Conservation (phyloP, 2,113 vertebrate species). For the Oenanthe oenanthe region DNA sequence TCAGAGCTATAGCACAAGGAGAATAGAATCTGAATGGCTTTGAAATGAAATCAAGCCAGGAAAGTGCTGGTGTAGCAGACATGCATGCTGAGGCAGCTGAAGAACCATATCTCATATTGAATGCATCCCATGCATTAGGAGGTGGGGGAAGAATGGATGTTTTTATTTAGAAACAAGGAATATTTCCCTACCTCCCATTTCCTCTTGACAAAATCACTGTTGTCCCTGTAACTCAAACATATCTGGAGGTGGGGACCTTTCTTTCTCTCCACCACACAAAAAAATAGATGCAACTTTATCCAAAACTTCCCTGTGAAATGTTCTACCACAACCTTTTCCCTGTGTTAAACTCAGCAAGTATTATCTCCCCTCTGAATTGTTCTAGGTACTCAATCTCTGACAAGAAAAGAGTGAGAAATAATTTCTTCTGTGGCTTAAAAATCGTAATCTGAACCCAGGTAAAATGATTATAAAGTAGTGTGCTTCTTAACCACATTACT, state of each 20-base stretch:
- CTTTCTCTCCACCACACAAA: not conserved
- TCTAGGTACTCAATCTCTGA: not conserved
- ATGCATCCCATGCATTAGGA: not conserved
- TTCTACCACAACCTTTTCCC: not conserved
- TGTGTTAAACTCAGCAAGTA: not conserved
- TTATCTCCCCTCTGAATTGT: not conserved
- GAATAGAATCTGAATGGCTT: not conserved
- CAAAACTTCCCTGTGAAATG: not conserved
- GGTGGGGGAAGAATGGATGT: fast-evolving
- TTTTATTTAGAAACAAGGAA: not conserved
- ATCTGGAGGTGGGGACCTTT: not conserved
- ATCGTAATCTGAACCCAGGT: not conserved
- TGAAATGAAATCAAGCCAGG: not conserved
- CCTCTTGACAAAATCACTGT: not conserved
- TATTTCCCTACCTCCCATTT: not conserved
- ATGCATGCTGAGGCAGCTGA: not conserved
- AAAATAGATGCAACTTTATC: not conserved
- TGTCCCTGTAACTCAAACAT: not conserved
- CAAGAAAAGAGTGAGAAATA: not conserved
- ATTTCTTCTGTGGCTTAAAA: not conserved
- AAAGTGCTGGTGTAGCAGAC: not conserved
- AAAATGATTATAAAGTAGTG: conserved; percentile 6
- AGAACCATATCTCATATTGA: not conserved
- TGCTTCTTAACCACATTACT: conserved; percentile 10
- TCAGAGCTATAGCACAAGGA: not conserved